A percentile compares a stretch with the other conserved stretches of the same genome.
Evolutionary conservation across 2,888 invertebrate species (phyloP).

Genomic region (Diloba caeruleocephala): DNA sequence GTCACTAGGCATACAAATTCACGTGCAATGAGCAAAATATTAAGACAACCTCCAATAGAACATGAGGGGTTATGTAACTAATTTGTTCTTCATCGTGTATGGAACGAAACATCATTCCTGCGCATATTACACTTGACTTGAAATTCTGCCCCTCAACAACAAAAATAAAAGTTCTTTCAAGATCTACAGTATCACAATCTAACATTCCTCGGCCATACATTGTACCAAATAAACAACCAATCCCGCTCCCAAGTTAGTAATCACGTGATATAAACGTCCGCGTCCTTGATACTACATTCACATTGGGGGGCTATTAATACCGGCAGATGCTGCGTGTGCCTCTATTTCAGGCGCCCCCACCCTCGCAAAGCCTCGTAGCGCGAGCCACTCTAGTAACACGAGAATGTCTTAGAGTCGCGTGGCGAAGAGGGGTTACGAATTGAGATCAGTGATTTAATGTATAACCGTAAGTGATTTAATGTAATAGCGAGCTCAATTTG

Average conservation of each 20-base stretch:
- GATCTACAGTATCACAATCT: too few species aligned
- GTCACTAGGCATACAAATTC: too few species aligned
- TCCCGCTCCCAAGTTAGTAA: conserved; percentile 19
- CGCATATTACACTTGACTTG: too few species aligned
- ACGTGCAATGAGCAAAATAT: too few species aligned
- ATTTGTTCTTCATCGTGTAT: too few species aligned
- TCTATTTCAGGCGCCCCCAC: conserved; percentile 79
- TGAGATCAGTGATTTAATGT: conserved; percentile 44
- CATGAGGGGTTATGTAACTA: too few species aligned
- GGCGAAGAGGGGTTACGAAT: conserved; percentile 38
- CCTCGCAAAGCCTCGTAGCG: conserved; percentile 57
- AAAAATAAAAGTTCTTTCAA: too few species aligned
- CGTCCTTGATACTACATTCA: conserved; percentile 87
- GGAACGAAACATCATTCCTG: too few species aligned
- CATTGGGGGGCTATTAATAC: conserved; percentile 83
- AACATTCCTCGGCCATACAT: neutral
- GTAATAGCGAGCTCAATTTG: neutral
- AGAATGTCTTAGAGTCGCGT: conserved; percentile 53
- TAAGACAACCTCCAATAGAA: too few species aligned
- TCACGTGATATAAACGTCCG: conserved; percentile 71
- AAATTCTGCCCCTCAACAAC: too few species aligned
- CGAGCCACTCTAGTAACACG: conserved; percentile 52
- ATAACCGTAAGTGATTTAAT: conserved; percentile 20
- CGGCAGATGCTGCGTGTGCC: conserved; percentile 78
- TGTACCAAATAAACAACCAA: conserved; percentile 10